phyloP scores from a whole-genome alignment of 2,888 invertebrate genomes.

The Phyto melanocephala region DNA sequence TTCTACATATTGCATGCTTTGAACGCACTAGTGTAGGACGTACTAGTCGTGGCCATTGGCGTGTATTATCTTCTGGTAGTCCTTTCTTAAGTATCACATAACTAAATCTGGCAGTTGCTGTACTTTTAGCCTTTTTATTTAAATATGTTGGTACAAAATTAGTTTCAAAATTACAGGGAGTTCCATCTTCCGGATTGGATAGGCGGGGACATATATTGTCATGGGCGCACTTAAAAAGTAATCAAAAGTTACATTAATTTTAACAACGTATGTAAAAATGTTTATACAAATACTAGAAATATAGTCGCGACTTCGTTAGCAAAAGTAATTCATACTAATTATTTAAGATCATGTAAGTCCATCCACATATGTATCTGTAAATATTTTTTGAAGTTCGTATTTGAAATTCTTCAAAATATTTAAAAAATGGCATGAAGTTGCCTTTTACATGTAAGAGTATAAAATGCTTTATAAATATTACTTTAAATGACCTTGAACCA shows the following conservation, averaged over 20 bases:
- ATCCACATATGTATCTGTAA: no score
- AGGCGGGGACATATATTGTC: conserved; percentile 87
- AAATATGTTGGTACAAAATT: conserved; percentile 81
- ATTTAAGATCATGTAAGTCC: no score
- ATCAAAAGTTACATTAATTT: not conserved
- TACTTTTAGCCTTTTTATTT: conserved; percentile 78
- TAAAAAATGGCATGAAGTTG: no score
- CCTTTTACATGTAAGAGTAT: no score
- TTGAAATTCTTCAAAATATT: no score
- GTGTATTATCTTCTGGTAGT: conserved; percentile 79
- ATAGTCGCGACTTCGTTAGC: no score
- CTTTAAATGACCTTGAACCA: no score
- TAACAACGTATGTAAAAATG: no score
- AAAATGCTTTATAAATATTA: no score
- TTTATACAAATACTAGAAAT: no score
- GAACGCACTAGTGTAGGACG: conserved; percentile 84
- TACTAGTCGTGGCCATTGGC: conserved; percentile 88
- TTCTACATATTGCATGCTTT: conserved; percentile 86
- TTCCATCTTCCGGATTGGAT: conserved; percentile 80
- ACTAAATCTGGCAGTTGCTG: conserved; percentile 83
- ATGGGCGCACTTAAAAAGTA: conserved; percentile 86
- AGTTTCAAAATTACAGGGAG: conserved; percentile 89
- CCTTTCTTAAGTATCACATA: conserved; percentile 92
- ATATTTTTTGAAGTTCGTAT: no score
- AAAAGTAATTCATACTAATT: no score